Evolutionary conservation across 2,797 vertebrate genomes (phyloP).

Genomic region (Chaenodraco wilsoni): DNA sequence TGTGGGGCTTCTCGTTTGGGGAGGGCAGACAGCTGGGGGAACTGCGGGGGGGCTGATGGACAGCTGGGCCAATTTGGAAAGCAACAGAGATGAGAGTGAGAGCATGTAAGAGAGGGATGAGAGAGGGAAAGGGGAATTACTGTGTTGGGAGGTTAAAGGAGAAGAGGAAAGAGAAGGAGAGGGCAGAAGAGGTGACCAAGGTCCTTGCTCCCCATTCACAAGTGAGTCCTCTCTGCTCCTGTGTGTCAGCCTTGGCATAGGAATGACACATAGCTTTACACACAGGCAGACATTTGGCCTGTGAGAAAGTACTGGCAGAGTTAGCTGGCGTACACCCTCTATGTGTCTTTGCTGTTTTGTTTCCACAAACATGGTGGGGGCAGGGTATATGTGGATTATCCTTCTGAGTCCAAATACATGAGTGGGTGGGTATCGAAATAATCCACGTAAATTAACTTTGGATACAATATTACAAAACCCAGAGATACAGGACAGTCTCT

Average conservation of each 20-base stretch:
- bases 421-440: constrained; percentile 66
- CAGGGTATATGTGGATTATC: constrained; percentile 55
- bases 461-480: constrained; percentile 65
- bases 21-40: constrained; percentile 87
- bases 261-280: constrained; percentile 80
- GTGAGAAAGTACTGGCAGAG: constrained; percentile 65
- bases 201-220: constrained; percentile 71
- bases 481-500: constrained; percentile 30
- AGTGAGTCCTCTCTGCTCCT: constrained; percentile 62
- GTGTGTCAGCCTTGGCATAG: constrained; percentile 62
- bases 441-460: constrained; percentile 66
- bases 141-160: constrained; percentile 37
- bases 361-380: constrained; percentile 40
- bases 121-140: constrained; percentile 57
- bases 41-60: constrained; percentile 78
- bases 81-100: constrained; percentile 58
- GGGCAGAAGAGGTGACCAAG: constrained; percentile 74
- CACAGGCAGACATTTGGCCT: constrained; percentile 65
- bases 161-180: constrained; percentile 53
- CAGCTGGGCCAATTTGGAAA: constrained; percentile 76
- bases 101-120: constrained; percentile 59
- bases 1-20: constrained; percentile 79
- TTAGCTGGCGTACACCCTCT: constrained; percentile 53
- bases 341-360: constrained; percentile 61
- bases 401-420: constrained; percentile 61